Base-by-base conservation (phyloP, 1,140 invertebrate species). In the Diorhabda elongata region DNA sequence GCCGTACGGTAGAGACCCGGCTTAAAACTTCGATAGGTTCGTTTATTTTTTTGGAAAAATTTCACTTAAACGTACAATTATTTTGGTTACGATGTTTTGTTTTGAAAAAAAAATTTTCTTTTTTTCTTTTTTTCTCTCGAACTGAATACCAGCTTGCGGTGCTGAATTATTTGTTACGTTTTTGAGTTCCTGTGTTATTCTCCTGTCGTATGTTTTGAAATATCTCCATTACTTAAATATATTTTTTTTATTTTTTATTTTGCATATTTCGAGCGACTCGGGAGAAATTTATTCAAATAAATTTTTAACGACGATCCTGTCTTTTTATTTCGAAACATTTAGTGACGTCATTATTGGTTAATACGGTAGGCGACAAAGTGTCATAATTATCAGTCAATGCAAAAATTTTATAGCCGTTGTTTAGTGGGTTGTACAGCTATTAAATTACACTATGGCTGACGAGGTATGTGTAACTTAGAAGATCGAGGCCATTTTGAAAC, bases 91-190 rank as follows among this genome's bases (percentile, higher is more conserved):
- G 47, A n/a, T 52, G 6, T 52, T 52, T n/a, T 2, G 2, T n/a
- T 26, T 26, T 11, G 11, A 26, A 26, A 26, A 26, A 26, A 26
- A n/a, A 52, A 8, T 11, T 11, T 11, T 11, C 0, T 11, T 11
- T 60, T 11, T 60, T 2, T 11, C 3, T 3, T 26, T 6, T 6
- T 3, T 6, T 3, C 7, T 26, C 63, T 64, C 63, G 63, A 56
- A 64, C 52, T 64, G 63, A 64, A 47, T 45, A 44, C 56, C 63
- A 56, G 63, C 42, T 7, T 57, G 26, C 11, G 43, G 43, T 60
- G 65, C 65, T 67, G 65, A 67, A 11, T 61, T 61, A 62, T 64
- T 61, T 67, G 65, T 67, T 67, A 67, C 58, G 56, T 65, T 65
- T 67, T 26, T 26, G 26, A 26, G 58, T 59, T 44, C 58, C 65